Percentiles rank a stretch among this genome's conserved stretches.
phyloP scores from a whole-genome alignment of 2,113 vertebrate genomes.

The Trichechus manatus region DNA sequence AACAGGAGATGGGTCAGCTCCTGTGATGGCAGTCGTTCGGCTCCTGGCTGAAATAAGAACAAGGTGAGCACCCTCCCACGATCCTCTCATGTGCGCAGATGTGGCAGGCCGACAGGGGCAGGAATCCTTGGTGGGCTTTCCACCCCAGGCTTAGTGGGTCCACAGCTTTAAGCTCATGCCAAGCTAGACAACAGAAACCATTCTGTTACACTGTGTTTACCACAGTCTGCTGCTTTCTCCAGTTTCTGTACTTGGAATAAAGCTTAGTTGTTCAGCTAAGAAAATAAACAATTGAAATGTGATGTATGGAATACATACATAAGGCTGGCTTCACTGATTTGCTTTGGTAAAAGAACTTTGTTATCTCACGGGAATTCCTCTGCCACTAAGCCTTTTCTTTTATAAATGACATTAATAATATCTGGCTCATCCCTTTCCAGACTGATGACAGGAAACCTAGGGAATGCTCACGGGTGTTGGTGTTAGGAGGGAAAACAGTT shows the following conservation, averaged over 20 bases:
- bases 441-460: not conserved
- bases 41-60: constrained; percentile 98
- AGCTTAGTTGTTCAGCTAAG: not conserved
- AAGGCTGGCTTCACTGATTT: not conserved
- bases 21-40: constrained; percentile 98
- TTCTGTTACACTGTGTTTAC: not conserved
- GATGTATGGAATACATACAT: not conserved
- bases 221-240: not conserved
- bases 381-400: not conserved
- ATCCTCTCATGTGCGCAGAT: not conserved
- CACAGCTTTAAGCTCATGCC: not conserved
- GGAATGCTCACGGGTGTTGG: not conserved
- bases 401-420: not conserved
- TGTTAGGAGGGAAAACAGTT: not conserved
- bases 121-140: not conserved
- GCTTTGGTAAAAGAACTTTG: constrained; percentile 16
- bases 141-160: no score
- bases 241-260: not conserved
- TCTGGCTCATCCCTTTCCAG: not conserved
- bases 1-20: constrained; percentile 97
- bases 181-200: not conserved
- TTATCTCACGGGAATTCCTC: not conserved
- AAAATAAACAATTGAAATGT: not conserved
- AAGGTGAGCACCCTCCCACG: constrained; percentile 88
- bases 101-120: not conserved